Percentiles rank a stretch among this genome's conserved stretches.
Evolutionary conservation across 1,140 invertebrate genomes (phyloP).

Genomic region (Sycobia sp.): DNA sequence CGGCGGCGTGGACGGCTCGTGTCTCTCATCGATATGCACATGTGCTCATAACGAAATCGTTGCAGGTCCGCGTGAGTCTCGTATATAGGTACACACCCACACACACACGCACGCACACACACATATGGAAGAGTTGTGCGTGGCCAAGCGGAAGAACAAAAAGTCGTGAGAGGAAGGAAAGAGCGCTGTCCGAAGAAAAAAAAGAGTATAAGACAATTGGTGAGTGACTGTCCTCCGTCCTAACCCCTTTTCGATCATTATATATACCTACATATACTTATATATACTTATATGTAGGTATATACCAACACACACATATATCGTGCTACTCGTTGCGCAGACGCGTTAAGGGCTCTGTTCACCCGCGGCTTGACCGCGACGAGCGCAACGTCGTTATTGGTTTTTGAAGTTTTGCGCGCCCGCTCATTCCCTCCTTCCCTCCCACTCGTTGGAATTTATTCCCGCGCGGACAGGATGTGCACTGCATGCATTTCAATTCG

Average conservation of each 20-base stretch:
- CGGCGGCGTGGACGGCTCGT: not conserved
- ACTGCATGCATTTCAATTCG: constrained; percentile 35
- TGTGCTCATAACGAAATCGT: constrained; percentile 24
- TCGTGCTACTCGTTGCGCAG: no score
- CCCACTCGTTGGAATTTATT: constrained; percentile 29
- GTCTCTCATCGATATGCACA: constrained; percentile 21
- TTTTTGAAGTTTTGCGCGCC: constrained; percentile 32
- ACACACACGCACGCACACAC: no score
- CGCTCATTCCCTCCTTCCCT: no score
- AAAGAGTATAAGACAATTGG: constrained; percentile 7
- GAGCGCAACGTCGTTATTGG: constrained; percentile 14
- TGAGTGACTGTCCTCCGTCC: no score
- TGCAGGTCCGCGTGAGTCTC: constrained; percentile 1
- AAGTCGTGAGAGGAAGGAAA: constrained; percentile 21
- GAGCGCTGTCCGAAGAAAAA: not conserved
- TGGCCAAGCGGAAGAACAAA: not conserved
- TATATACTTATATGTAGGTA: no score
- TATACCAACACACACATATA: no score
- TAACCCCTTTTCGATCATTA: no score
- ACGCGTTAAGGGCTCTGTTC: constrained; percentile 33
- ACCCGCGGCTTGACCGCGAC: constrained; percentile 19
- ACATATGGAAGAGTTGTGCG: not conserved
- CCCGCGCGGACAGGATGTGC: constrained; percentile 31
- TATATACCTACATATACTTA: no score
- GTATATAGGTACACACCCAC: no score